These are phyloP conservation scores for Ptiloglossa arizonensis DNA, from an alignment of 1,140 invertebrate species.

Conservation along the genomic window DNA sequence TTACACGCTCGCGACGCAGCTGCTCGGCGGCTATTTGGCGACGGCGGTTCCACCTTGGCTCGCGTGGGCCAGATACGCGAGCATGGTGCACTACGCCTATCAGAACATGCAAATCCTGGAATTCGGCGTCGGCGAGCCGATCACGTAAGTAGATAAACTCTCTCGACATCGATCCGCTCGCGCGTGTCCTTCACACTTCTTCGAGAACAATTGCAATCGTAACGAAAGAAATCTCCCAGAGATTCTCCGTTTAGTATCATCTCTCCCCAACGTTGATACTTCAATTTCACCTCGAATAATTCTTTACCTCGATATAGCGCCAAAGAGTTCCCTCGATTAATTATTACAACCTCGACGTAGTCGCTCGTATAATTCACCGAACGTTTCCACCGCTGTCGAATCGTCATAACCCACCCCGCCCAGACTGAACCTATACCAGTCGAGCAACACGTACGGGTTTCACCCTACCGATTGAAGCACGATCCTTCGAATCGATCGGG, in stretches of 20 bases:
- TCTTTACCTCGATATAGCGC: too few relatives aligned
- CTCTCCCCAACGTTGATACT: too few relatives aligned
- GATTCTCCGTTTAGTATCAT: too few relatives aligned
- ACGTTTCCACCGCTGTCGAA: too few relatives aligned
- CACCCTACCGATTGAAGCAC: neutral
- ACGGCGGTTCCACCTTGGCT: constrained; percentile 90
- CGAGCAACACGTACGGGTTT: too few relatives aligned
- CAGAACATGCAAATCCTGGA: constrained; percentile 94
- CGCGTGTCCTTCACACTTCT: neutral
- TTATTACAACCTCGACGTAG: too few relatives aligned
- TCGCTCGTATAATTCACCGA: too few relatives aligned
- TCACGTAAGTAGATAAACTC: constrained; percentile 83
- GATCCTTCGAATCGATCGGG: neutral
- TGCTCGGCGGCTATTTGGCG: constrained; percentile 91
- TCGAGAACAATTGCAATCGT: neutral
- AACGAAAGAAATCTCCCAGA: neutral
- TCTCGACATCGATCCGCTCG: constrained; percentile 10
- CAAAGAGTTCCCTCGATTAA: too few relatives aligned
- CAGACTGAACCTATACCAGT: too few relatives aligned
- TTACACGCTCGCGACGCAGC: constrained; percentile 90
- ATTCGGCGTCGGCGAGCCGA: constrained; percentile 87
- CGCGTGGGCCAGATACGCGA: constrained; percentile 90
- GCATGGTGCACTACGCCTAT: constrained; percentile 92
- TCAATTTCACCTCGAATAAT: too few relatives aligned
- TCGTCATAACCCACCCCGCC: too few relatives aligned